A percentile compares a stretch with the other conserved stretches of the same genome.
Evolutionary conservation across 1,140 invertebrate species (phyloP).

Genomic region (Phenacoccus solenopsis): DNA sequence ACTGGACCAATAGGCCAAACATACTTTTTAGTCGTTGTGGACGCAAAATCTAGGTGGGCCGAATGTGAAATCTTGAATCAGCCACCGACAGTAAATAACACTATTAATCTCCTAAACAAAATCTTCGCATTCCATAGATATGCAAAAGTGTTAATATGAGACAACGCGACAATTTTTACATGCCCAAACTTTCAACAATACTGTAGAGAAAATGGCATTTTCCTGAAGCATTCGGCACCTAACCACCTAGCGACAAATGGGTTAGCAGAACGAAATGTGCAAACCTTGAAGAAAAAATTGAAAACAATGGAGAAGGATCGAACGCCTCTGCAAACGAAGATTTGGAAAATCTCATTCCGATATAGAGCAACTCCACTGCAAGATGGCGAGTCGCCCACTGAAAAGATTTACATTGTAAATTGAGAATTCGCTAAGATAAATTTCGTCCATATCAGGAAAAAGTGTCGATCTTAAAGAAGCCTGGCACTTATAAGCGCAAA

Average conservation of each 20-base stretch:
- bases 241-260: slow-evolving; percentile 31
- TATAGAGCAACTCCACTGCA: slow-evolving; percentile 13
- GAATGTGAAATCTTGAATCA: background rate
- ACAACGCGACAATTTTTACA: background rate
- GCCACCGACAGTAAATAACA: background rate
- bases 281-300: slow-evolving; percentile 30
- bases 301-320: slow-evolving; percentile 25
- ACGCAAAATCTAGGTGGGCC: slow-evolving; percentile 29
- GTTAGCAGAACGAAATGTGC: slow-evolving; percentile 23
- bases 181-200: no score
- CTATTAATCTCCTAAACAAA: slow-evolving; percentile 3
- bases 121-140: background rate
- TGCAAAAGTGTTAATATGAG: background rate
- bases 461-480: background rate
- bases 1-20: slow-evolving; percentile 27
- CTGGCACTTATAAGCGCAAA: background rate
- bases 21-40: slow-evolving; percentile 35
- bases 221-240: no score
- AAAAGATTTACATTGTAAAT: slow-evolving; percentile 1
- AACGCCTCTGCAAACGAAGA: no score
- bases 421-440: background rate
- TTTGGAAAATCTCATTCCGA: background rate
- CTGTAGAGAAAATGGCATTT: no score
- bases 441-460: background rate
- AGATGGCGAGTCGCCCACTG: slow-evolving; percentile 6